These are phyloP conservation scores for Rana temporaria DNA, from an alignment of 2,113 vertebrate genomes.

Conservation along the genomic window DNA sequence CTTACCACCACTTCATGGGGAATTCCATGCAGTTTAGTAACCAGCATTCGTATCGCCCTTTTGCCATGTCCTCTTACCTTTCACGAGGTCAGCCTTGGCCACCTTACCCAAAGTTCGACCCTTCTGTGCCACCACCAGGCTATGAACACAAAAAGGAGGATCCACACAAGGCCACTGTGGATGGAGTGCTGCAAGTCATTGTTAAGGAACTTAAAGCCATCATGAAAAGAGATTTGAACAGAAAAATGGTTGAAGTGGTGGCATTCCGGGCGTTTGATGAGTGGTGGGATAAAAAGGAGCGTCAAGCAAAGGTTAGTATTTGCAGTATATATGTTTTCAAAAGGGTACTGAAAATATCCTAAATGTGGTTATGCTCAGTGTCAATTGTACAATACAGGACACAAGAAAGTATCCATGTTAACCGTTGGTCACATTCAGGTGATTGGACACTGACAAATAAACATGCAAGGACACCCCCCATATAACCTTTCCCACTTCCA, in stretches of 20 bases:
- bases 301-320: constrained; percentile 86
- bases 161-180: constrained; percentile 94
- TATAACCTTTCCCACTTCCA: too few relatives aligned
- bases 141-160: constrained; percentile 94
- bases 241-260: constrained; percentile 98
- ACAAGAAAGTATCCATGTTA: too few relatives aligned
- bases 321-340: too few relatives aligned
- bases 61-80: constrained; percentile 76
- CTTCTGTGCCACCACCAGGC: constrained; percentile 91
- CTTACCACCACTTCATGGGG: constrained; percentile 87
- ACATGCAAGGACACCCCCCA: too few relatives aligned
- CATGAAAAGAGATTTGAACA: constrained; percentile 97
- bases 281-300: constrained; percentile 98
- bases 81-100: constrained; percentile 88
- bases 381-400: too few relatives aligned
- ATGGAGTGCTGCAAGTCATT: constrained; percentile 91
- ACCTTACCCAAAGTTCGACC: constrained; percentile 91
- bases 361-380: too few relatives aligned
- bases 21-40: constrained; percentile 81
- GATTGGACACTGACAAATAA: too few relatives aligned
- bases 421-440: too few relatives aligned
- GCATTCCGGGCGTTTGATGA: constrained; percentile 96
- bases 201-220: constrained; percentile 98
- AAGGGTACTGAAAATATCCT: too few relatives aligned
- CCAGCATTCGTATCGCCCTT: constrained; percentile 81